Base-by-base conservation (phyloP, 2,888 invertebrate genomes). In the Hermaeophaga mercurialis region DNA sequence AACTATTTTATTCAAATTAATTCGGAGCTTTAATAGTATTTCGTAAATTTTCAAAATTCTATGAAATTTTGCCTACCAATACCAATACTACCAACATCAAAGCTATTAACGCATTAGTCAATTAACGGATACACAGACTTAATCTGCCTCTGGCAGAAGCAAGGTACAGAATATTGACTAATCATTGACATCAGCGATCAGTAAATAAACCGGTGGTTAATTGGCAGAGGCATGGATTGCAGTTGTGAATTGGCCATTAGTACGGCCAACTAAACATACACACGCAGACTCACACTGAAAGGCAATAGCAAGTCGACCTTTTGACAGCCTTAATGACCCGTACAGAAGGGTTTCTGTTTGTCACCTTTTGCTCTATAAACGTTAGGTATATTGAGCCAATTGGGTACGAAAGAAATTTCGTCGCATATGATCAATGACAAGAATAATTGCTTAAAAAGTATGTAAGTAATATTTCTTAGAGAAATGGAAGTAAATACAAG, bases 161-260 rank as follows among this genome's bases (percentile, higher is more conserved):
- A 26, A 43, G 43, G 43, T 39, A 24, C 11, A 12, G 43, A 43
- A 43, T 60, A 60, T 62, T 58, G 62, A 58, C 59, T 62, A 59
- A 64, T 58, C 64, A 62, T 59, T 62, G 64, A 62, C 62, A 62
- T 57, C 58, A 65, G 54, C 61, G 63, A 68, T 71, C 68, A 68
- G 67, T 73, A 74, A 75, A 76, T 75, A 75, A 73, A 73, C 72
- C 70, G 70, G 60, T 67, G 70, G 70, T 73, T 76, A 76, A 76
- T 76, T 76, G 75, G 74, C 70, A 70, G 36, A 17, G 19, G 18
- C n/a, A 70, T 69, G 70, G 70, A 70, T 69, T 72, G 73, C 69
- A 68, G 66, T 69, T 65, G 65, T 79, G 79, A 80, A 80, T 80
- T 79, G 80, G 78, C 79, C 78, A 80, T 80, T 80, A 80, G 77